phyloP scores from a whole-genome alignment of 2,113 vertebrate species.

The Oriolus oriolus region DNA sequence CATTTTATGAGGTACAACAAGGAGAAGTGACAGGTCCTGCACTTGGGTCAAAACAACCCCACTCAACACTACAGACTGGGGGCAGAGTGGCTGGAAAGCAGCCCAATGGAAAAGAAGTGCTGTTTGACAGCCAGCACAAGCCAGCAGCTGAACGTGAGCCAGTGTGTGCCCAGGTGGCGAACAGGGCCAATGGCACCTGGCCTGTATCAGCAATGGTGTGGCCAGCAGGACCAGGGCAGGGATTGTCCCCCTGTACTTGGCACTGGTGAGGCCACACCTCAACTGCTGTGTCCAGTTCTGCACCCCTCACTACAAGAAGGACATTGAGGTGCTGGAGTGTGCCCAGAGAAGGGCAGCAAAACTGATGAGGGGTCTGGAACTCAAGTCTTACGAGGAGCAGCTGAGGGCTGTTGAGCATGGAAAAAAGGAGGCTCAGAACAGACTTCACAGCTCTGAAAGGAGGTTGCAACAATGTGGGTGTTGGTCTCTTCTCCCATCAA shows the following conservation, averaged over 20 bases:
- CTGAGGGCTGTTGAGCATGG: background rate
- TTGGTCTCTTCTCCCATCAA: background rate
- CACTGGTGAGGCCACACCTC: background rate
- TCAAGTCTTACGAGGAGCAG: background rate
- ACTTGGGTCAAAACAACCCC: background rate
- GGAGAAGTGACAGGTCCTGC: fast-evolving
- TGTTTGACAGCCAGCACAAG: background rate
- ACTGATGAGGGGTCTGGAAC: background rate
- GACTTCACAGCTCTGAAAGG: background rate
- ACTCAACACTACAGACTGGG: fast-evolving
- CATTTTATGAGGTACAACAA: background rate
- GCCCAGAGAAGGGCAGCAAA: background rate
- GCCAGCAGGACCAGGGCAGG: background rate
- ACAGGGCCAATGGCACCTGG: background rate
- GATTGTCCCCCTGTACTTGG: background rate
- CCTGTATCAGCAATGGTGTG: background rate
- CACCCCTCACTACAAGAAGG: background rate
- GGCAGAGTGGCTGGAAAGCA: background rate
- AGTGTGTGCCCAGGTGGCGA: background rate
- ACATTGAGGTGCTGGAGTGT: background rate
- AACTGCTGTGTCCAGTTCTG: background rate
- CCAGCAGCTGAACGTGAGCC: background rate
- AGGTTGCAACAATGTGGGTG: background rate
- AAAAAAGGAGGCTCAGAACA: background rate
- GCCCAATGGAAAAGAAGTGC: background rate